These are phyloP conservation scores for Diarsia mendica DNA, from an alignment of 2,888 invertebrate genomes.

Conservation along the genomic window DNA sequence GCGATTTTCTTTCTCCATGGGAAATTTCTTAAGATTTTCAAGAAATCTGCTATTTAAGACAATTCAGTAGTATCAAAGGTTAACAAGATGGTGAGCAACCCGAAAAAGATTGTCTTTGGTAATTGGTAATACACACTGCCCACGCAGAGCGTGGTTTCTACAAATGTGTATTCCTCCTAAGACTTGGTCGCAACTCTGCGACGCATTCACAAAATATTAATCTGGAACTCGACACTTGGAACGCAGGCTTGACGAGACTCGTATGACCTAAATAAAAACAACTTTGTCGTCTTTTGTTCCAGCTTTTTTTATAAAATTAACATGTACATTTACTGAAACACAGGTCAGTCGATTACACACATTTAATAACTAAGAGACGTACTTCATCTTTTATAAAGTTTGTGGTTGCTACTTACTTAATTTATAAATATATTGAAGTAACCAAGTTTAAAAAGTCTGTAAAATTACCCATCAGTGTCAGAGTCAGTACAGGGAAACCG, in stretches of 20 bases:
- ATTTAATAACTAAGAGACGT: background rate
- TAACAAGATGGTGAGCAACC: background rate
- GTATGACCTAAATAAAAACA: conserved; percentile 81
- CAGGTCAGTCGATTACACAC: conserved; percentile 33
- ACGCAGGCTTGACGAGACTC: conserved; percentile 73
- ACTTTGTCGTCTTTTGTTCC: conserved; percentile 80
- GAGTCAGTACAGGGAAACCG: background rate
- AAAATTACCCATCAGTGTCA: background rate
- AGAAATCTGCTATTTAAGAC: background rate
- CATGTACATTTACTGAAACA: conserved; percentile 62
- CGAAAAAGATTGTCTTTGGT: conserved; percentile 6
- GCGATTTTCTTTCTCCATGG: too few relatives aligned
- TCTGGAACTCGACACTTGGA: conserved; percentile 79
- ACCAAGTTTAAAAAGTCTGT: conserved; percentile 17
- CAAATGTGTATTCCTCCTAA: conserved; percentile 61
- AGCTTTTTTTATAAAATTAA: conserved; percentile 77
- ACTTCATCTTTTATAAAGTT: background rate
- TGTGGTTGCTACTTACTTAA: background rate
- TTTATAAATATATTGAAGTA: conserved; percentile 5
- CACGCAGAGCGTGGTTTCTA: conserved; percentile 27
- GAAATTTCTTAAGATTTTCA: too few relatives aligned
- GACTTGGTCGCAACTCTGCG: conserved; percentile 47
- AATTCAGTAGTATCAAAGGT: background rate
- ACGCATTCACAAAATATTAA: conserved; percentile 78
- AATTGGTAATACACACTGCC: conserved; percentile 2